Base-by-base conservation (phyloP, 1,140 invertebrate species). In the Melitaea cinxia region DNA sequence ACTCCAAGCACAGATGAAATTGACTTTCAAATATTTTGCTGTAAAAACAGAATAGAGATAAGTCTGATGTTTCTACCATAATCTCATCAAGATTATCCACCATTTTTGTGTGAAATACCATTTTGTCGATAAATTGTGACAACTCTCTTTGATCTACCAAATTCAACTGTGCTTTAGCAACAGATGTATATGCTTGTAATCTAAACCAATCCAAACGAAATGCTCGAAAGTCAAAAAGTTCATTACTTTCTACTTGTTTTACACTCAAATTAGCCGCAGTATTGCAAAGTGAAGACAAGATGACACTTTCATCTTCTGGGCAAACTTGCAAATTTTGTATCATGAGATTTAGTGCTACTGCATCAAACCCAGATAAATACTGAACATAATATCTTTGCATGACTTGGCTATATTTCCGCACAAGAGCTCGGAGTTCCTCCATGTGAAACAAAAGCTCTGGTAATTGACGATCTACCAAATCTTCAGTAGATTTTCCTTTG, bases 11-110 rank as follows among this genome's bases (percentile, higher is more conserved):
- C 97, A 99, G 98, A 78, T 99, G 98, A 83, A 99, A 99, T 84
- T 99, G 97, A 82, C 98, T 97, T 82, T 99, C 98, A 92, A 99
- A 99, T 83, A 98, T 96, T 92, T 97, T 97, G 75, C 95, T 98
- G 82, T 99, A 99, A 86, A 99, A 99, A 83, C 97, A 99, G 81
- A 99, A 99, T 64, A 99, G 95, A 0, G 98, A 99, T 5, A 99
- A 91, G 92, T 99, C 98, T 1, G 98, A 99, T 17, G 97, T 98
- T 91, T 99, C 98, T 1, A 96, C 95, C 62, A 99, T 92, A 82
- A 99, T 96, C 86, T 99, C 98, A 91, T 99, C 98, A n/a, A 99
- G 92, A 90, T 97, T 97, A 83, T 99, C 99, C 10, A 99, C 98
- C 95, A 99, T 98, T 90, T 98, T 98, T 0, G 98, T 98, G 83